Evolutionary conservation across 1,140 invertebrate species (phyloP).

Genomic region (Cydia pomonella): DNA sequence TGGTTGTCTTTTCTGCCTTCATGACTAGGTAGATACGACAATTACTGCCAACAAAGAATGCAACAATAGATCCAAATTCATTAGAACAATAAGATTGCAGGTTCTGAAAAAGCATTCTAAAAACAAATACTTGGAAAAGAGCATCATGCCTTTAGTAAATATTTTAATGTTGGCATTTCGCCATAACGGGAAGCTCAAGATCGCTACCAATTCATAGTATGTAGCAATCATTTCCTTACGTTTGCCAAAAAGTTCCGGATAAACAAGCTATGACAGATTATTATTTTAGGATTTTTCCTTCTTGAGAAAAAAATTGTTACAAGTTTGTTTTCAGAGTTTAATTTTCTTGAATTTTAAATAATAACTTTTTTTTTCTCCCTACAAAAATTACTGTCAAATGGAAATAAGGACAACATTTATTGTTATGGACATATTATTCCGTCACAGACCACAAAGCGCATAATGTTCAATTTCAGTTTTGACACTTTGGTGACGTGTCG

Average conservation of each 20-base stretch:
- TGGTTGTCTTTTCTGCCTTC: no score
- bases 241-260: slow-evolving; percentile 18
- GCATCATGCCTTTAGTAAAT: background rate
- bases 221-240: slow-evolving; percentile 9
- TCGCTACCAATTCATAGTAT: slow-evolving; percentile 34
- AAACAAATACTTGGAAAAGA: background rate
- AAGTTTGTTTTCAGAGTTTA: no score
- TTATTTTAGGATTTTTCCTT: slow-evolving; percentile 16
- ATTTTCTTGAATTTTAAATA: background rate
- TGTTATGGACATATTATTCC: no score
- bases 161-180: slow-evolving; percentile 43
- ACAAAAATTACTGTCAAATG: no score
- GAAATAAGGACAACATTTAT: no score
- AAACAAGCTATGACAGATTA: background rate
- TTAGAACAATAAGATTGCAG: background rate
- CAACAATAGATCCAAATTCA: background rate
- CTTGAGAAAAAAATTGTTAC: background rate
- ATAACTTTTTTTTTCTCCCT: background rate
- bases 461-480: no score
- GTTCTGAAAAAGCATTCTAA: background rate
- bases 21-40: no score
- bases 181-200: slow-evolving; percentile 54
- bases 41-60: no score
- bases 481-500: no score
- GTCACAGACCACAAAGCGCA: no score